These are phyloP conservation scores for Whitmania pigra DNA, from an alignment of 1,140 invertebrate genomes.

Conservation along the genomic window DNA sequence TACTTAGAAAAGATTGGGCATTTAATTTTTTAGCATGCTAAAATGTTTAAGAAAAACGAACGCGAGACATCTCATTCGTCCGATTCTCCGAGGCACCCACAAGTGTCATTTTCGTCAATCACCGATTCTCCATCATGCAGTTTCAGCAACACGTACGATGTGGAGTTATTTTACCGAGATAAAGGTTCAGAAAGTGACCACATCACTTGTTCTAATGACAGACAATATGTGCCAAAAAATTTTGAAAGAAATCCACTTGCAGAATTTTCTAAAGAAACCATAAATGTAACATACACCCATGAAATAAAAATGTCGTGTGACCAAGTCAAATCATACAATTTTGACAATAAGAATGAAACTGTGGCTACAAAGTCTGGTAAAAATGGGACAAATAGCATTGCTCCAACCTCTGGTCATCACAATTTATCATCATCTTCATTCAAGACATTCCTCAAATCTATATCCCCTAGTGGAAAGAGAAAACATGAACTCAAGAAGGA, in stretches of 20 bases:
- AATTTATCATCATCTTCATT: slow-evolving; percentile 3
- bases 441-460: slow-evolving; percentile 9
- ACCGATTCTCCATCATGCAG: slow-evolving; percentile 7
- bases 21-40: too few species aligned
- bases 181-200: not conserved
- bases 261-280: not conserved
- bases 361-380: not conserved
- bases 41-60: too few species aligned
- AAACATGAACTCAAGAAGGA: not conserved
- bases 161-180: not conserved
- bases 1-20: too few species aligned
- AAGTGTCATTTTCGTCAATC: slow-evolving; percentile 6
- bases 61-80: too few species aligned
- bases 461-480: slow-evolving; percentile 5
- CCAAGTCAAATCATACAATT: not conserved
- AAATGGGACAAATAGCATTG: too few species aligned
- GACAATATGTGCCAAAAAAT: not conserved
- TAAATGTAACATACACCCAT: not conserved
- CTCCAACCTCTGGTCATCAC: not conserved
- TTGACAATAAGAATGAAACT: slow-evolving; percentile 1
- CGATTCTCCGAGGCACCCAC: not conserved
- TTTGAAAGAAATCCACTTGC: not conserved
- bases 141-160: not conserved
- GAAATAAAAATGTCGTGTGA: slow-evolving; percentile 3
- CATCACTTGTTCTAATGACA: too few species aligned